Conservation (phyloP, 2,113 vertebrate genomes). For the Aegypius monachus region DNA sequence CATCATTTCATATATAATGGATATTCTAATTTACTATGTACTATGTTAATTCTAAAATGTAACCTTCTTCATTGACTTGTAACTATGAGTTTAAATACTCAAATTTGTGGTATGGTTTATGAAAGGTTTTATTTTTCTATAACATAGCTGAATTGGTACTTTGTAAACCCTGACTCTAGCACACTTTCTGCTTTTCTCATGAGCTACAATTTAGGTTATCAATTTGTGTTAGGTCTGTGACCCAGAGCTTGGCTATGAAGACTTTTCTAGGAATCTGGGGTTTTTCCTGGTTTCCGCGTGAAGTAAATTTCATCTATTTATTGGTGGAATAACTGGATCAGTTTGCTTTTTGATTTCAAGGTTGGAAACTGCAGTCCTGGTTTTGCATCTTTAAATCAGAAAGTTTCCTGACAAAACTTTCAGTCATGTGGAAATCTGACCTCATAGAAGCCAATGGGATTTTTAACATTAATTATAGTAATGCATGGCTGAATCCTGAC, state of each 20-base stretch:
- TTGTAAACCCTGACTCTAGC: neutral
- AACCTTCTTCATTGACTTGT: neutral
- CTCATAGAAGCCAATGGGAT: neutral
- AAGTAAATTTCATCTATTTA: neutral
- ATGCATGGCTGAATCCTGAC: neutral
- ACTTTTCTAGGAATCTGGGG: neutral
- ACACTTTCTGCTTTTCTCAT: neutral
- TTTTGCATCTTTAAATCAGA: neutral
- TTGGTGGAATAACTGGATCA: neutral
- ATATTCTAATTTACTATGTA: neutral
- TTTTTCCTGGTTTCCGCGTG: neutral
- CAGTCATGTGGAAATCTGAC: neutral
- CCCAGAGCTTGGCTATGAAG: neutral
- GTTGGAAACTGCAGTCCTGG: neutral
- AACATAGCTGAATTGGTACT: neutral
- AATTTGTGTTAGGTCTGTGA: neutral
- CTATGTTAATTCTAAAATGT: neutral
- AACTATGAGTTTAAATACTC: neutral
- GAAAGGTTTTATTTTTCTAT: neutral
- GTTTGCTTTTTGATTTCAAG: neutral
- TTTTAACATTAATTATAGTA: neutral
- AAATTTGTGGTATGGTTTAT: neutral
- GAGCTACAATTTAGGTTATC: neutral
- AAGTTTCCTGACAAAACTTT: neutral
- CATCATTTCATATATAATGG: neutral